Base-by-base conservation (phyloP, 2,113 vertebrate species). In the Alces alces region DNA sequence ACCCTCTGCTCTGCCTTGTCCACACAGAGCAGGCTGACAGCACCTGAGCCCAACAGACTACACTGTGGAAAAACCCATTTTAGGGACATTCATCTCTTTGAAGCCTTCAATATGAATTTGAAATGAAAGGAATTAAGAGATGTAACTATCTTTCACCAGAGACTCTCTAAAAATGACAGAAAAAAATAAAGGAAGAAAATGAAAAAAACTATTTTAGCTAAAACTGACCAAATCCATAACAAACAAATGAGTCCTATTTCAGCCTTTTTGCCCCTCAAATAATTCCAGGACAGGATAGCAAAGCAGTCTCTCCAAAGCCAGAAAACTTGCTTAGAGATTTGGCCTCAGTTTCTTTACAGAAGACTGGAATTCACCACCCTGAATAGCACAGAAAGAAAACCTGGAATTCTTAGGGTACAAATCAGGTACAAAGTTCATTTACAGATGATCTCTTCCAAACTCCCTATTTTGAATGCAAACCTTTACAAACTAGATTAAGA, bases 151-250 rank as follows among this genome's bases (percentile, higher is more conserved):
- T 84, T 82, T 64, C 43, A 61, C 16, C 19, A 66, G 58, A 55
- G 15, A 52, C 21, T 85, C 50, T 95, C 86, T 93, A 76, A 95
- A 94, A 92, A 47, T 55, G 85, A 45, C 12, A 76, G 17, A 86
- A 14, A 73, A 79, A 79, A 91, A 86, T 47, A 50, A 89, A 84
- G 54, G 17, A 95, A 97, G 76, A 23, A 93, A 95, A 58, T 86
- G 14, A 19, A 80, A 87, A 2, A 86, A 60, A 21, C 54, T 36
- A 36, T 87, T 88, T 96, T 78, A 92, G 50, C 1, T 82, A 89
- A 91, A 96, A 70, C 54, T 91, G 60, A 95, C 64, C 60, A 97
- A 96, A 64, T 60, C 55, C n/a, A 50, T 10, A 55, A 30, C 28
- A 61, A 84, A 86, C 33, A 52, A 93, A 61, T 16, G 3, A 60